Evolutionary conservation across 2,888 invertebrate genomes (phyloP).

Genomic region (Julus scanicus): DNA sequence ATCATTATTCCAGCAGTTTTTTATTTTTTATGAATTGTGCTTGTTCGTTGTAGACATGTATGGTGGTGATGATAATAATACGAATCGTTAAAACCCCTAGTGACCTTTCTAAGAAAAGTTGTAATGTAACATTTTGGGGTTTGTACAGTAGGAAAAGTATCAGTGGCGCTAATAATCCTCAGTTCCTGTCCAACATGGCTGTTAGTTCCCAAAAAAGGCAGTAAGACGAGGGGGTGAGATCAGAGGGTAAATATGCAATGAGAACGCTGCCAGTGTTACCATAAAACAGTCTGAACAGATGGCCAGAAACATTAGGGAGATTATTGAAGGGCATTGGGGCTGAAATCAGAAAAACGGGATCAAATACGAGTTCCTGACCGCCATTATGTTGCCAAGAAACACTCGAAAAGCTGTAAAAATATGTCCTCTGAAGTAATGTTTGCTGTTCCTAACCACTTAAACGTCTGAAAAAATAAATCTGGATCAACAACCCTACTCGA

Average conservation of each 20-base stretch:
- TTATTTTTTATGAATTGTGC: too few relatives aligned
- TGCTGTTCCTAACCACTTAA: neutral
- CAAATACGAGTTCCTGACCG: neutral
- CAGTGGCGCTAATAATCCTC: neutral
- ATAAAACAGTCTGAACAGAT: neutral
- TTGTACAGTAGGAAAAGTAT: neutral
- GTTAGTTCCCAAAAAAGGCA: neutral
- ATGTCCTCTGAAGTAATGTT: neutral
- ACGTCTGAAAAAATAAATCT: neutral
- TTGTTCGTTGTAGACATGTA: too few relatives aligned
- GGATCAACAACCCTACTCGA: neutral
- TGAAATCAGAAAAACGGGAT: neutral
- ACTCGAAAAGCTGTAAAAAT: neutral
- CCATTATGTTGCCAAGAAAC: conserved; percentile 11
- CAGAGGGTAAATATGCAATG: neutral
- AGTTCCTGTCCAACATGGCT: neutral
- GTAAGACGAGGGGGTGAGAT: neutral
- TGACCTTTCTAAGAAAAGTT: too few relatives aligned
- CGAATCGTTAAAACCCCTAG: too few relatives aligned
- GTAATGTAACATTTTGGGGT: neutral
- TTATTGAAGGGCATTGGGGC: neutral
- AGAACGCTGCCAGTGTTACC: neutral
- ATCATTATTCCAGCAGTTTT: too few relatives aligned
- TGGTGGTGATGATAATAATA: too few relatives aligned
- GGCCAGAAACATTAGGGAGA: conserved; percentile 10